phyloP scores from a whole-genome alignment of 1,140 invertebrate genomes.

The Zaprionus gabonicus region DNA sequence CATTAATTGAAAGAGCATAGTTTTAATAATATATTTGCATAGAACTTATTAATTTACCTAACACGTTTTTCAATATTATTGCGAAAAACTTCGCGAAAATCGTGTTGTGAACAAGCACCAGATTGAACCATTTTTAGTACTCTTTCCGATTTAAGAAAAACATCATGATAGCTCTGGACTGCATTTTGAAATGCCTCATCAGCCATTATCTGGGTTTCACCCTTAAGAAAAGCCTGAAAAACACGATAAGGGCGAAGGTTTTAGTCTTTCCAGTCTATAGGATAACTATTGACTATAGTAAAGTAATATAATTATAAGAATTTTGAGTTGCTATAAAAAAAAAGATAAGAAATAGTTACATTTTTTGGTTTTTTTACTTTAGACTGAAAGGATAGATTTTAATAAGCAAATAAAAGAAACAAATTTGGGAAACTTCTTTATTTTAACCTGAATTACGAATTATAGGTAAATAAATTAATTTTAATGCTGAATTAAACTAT shows the following conservation, averaged over 20 bases:
- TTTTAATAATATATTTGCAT: neutral
- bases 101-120: constrained; percentile 98
- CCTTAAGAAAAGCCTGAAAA: constrained; percentile 92
- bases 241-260: neutral
- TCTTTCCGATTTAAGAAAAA: constrained; percentile 98
- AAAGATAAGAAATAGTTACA: too few species aligned
- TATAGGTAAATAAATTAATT: too few species aligned
- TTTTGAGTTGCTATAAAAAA: too few species aligned
- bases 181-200: constrained; percentile 99
- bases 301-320: too few species aligned
- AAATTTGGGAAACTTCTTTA: too few species aligned
- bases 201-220: constrained; percentile 98
- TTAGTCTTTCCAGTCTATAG: neutral
- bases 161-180: constrained; percentile 98
- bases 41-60: constrained; percentile 85
- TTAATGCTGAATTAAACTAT: too few species aligned
- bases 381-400: too few species aligned
- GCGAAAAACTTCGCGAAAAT: constrained; percentile 99
- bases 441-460: too few species aligned
- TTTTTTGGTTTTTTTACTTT: too few species aligned
- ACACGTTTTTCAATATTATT: constrained; percentile 99
- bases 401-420: too few species aligned
- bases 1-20: constrained; percentile 56
- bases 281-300: too few species aligned
- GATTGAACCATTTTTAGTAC: constrained; percentile 97